Conservation (phyloP, 2,888 invertebrate genomes). For the Eurytoma californica region DNA sequence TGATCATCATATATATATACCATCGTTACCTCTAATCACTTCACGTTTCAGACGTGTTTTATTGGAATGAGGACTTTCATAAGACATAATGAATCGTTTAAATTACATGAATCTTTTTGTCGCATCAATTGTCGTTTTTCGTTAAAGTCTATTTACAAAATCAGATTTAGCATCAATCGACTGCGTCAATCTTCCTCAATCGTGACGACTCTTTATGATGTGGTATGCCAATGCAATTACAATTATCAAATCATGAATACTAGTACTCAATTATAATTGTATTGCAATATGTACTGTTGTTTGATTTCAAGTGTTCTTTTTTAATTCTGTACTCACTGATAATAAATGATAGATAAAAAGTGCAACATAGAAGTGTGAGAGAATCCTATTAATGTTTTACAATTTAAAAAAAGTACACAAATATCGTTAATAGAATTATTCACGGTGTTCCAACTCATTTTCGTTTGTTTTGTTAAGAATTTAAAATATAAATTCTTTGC, state of each 20-base stretch:
- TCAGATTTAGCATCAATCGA: conserved; percentile 36
- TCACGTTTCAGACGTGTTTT: conserved; percentile 22
- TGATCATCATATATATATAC: neutral
- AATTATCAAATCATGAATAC: conserved; percentile 1
- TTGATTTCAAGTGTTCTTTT: conserved; percentile 10
- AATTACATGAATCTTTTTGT: conserved; percentile 32
- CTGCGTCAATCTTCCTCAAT: conserved; percentile 20
- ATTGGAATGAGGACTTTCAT: conserved; percentile 39
- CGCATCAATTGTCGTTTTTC: conserved; percentile 11
- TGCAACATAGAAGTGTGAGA: too few relatives aligned
- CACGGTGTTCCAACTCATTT: conserved; percentile 22
- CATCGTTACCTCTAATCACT: conserved; percentile 3
- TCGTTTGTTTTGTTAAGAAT: conserved; percentile 27
- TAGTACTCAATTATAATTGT: conserved; percentile 12
- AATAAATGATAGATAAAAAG: too few relatives aligned
- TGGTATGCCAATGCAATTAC: too few relatives aligned
- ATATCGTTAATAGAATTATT: conserved; percentile 29
- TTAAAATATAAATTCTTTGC: conserved; percentile 44
- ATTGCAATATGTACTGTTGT: conserved; percentile 23
- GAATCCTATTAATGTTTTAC: neutral
- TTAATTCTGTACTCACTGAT: too few relatives aligned
- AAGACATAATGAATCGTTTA: conserved; percentile 25
- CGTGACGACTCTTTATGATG: too few relatives aligned
- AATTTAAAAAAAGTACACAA: conserved; percentile 35
- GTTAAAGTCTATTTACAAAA: conserved; percentile 53